Conservation (phyloP, 2,888 invertebrate genomes). For the Cheilosia scutellata region DNA sequence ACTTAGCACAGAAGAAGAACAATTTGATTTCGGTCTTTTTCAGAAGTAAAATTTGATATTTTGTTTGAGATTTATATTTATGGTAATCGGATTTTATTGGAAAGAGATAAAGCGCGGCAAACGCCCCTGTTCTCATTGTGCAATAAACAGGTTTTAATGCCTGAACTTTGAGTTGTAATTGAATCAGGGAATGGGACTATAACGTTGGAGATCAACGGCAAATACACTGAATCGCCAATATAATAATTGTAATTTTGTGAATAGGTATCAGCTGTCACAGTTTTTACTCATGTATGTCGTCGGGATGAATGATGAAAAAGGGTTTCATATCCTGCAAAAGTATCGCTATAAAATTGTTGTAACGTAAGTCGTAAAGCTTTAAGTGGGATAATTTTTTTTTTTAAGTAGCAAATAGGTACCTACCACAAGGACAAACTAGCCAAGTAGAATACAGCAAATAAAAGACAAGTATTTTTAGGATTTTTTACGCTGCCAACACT, state of each 20-base stretch:
- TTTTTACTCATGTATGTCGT: no score
- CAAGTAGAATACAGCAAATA: no score
- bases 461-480: no score
- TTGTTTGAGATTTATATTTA: conserved; percentile 28
- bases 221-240: not conserved
- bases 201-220: not conserved
- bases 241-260: not conserved
- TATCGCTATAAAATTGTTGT: no score
- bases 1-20: conserved; percentile 1
- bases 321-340: no score
- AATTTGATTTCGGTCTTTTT: conserved; percentile 26
- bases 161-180: not conserved
- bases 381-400: no score
- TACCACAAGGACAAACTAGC: no score
- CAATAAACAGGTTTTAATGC: conserved; percentile 22
- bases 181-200: not conserved
- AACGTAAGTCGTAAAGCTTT: no score
- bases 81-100: conserved; percentile 37
- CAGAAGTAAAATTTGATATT: not conserved
- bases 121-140: conserved; percentile 11
- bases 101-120: conserved; percentile 34
- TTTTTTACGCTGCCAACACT: no score
- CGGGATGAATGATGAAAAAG: no score
- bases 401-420: no score
- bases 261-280: not conserved